Conservation (phyloP, 2,888 invertebrate species). For the Ennomos quercinarius region DNA sequence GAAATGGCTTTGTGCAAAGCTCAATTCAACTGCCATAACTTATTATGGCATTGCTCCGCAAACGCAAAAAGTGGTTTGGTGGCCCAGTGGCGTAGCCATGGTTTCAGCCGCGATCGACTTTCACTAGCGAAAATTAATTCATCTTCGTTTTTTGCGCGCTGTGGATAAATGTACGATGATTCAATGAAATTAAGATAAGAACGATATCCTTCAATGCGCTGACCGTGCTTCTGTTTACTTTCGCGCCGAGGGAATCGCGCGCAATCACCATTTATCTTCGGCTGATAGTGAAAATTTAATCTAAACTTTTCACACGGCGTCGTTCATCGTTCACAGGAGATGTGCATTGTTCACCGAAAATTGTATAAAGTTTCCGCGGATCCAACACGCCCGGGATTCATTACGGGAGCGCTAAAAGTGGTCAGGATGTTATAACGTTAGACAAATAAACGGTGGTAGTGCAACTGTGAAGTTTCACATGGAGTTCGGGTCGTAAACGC, state of each 20-base stretch:
- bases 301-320: constrained; percentile 32
- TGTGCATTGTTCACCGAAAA: constrained; percentile 13
- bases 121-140: constrained; percentile 39
- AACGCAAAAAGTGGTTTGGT: constrained; percentile 28
- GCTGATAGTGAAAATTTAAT: constrained; percentile 34
- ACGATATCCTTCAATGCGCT: constrained; percentile 16
- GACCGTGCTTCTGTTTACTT: constrained; percentile 35
- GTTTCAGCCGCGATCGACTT: constrained; percentile 35
- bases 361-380: constrained; percentile 27
- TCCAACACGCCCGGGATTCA: constrained; percentile 16
- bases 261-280: constrained; percentile 29
- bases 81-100: constrained; percentile 25
- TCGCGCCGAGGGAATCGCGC: constrained; percentile 25
- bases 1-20: constrained; percentile 43
- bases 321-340: constrained; percentile 11
- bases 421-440: constrained; percentile 52
- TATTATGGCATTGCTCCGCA: constrained; percentile 39
- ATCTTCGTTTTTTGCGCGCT: constrained; percentile 35
- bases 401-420: constrained; percentile 37
- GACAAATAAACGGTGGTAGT: constrained; percentile 45
- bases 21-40: constrained; percentile 46
- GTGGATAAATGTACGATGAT: constrained; percentile 31
- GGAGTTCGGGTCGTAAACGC: constrained; percentile 42
- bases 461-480: constrained; percentile 37
- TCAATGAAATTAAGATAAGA: constrained; percentile 39